Conservation (phyloP, 37 sponge, comb jelly and placozoan species). For the Eunapius fragilis region DNA sequence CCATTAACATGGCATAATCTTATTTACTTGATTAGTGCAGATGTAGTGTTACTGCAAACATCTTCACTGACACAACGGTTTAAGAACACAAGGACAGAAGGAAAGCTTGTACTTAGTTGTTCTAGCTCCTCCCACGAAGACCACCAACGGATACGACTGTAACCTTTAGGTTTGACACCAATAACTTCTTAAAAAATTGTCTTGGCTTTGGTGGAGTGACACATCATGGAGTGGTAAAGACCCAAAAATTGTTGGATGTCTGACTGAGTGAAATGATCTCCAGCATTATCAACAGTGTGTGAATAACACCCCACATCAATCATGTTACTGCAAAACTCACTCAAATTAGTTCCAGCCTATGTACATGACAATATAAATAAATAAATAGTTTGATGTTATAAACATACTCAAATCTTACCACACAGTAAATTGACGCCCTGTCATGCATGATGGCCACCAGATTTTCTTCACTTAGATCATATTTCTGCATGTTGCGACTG, state of each 20-base stretch:
- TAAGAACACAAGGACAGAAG: background rate
- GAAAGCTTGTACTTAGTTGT: background rate
- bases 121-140: background rate
- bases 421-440: too few species aligned
- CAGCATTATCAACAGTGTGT: background rate
- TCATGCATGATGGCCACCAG: too few species aligned
- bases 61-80: background rate
- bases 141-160: background rate
- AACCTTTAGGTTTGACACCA: background rate
- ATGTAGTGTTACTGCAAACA: background rate
- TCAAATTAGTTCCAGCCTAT: background rate
- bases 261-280: background rate
- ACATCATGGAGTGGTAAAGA: background rate
- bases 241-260: background rate
- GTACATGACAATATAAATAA: background rate
- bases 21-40: background rate
- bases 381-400: background rate
- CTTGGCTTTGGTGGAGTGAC: background rate
- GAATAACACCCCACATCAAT: background rate
- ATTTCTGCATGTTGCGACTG: too few species aligned
- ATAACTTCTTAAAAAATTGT: background rate
- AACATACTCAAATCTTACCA: too few species aligned
- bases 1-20: background rate
- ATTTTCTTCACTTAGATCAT: too few species aligned
- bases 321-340: background rate